Conservation (phyloP, 2,113 vertebrate species). For the Abramis brama region DNA sequence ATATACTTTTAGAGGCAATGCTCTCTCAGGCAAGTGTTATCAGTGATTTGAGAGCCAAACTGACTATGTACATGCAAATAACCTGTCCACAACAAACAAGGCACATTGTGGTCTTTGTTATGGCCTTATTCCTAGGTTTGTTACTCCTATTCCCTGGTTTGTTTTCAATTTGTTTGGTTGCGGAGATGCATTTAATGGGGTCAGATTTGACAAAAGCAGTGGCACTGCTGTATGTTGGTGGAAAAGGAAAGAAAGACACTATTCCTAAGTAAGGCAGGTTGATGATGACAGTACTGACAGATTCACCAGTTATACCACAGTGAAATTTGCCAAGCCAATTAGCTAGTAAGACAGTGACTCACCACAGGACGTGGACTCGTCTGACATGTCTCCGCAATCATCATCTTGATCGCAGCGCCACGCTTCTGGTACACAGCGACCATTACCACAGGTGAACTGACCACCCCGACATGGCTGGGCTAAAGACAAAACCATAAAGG, state of each 20-base stretch:
- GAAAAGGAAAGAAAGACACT: neutral
- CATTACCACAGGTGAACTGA: constrained; percentile 91
- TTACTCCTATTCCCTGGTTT: neutral
- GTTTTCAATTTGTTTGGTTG: neutral
- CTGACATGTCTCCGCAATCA: constrained; percentile 91
- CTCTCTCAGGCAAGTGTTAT: neutral
- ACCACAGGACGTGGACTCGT: constrained; percentile 91
- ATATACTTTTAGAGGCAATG: neutral
- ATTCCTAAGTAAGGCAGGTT: neutral
- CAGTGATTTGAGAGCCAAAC: neutral
- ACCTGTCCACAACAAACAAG: neutral
- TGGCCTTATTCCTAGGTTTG: neutral
- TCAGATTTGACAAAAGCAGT: neutral
- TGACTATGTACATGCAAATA: neutral
- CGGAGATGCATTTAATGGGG: neutral
- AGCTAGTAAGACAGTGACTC: constrained; percentile 68
- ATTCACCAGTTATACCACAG: neutral
- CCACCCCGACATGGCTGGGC: constrained; percentile 88
- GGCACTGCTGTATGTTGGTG: neutral
- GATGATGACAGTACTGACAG: neutral
- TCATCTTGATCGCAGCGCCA: constrained; percentile 95
- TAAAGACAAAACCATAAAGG: constrained; percentile 57
- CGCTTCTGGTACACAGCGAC: constrained; percentile 86
- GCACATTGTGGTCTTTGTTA: neutral
- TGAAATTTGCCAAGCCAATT: neutral